phyloP scores from a whole-genome alignment of 2,113 vertebrate genomes.

The Solenodon paradoxus region DNA sequence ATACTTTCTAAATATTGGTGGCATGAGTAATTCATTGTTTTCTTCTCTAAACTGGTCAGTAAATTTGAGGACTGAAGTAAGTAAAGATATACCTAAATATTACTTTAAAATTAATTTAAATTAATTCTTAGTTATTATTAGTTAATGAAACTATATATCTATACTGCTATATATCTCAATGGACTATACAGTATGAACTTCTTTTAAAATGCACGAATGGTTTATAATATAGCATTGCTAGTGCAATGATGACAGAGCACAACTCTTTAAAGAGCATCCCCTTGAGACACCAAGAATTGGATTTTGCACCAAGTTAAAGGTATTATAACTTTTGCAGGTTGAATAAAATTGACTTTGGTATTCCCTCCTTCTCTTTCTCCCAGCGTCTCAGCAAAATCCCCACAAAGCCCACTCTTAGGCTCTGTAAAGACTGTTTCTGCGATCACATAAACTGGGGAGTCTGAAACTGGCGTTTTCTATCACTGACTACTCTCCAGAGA shows the following conservation, averaged over 20 bases:
- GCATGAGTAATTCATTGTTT: not conserved
- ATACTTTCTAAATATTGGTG: not conserved
- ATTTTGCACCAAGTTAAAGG: not conserved
- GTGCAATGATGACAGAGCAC: not conserved
- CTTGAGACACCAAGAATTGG: not conserved
- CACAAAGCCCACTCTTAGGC: not conserved
- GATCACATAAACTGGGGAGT: not conserved
- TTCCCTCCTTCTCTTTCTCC: not conserved
- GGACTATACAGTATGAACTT: not conserved
- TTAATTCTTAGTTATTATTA: not conserved
- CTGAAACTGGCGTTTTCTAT: not conserved
- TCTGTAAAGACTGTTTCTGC: not conserved
- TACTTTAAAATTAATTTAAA: not conserved
- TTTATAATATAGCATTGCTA: not conserved
- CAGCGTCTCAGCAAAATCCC: too few species aligned
- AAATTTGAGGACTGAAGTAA: not conserved
- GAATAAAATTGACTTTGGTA: not conserved
- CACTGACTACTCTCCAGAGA: not conserved
- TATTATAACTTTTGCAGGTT: not conserved
- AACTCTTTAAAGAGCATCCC: not conserved
- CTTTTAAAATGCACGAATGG: not conserved
- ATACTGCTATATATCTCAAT: not conserved
- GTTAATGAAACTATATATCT: fast-evolving
- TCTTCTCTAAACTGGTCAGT: not conserved
- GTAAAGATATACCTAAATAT: not conserved